phyloP scores from a whole-genome alignment of 2,113 vertebrate species.

The Indicator maculatus region DNA sequence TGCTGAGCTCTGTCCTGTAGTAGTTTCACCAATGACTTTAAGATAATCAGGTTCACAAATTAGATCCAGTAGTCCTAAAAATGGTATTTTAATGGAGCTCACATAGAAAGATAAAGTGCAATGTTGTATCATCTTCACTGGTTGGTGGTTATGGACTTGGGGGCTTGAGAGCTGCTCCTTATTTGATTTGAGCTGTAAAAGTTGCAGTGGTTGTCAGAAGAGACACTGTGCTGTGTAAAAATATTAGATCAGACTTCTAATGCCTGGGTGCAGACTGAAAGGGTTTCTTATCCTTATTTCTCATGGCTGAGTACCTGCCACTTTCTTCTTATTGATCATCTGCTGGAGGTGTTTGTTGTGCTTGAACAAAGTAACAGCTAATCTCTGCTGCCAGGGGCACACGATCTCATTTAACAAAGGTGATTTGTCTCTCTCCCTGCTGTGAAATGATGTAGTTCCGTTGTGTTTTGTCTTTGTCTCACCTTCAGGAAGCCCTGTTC shows the following conservation, averaged over 20 bases:
- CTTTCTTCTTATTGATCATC: not conserved
- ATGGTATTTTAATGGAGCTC: not conserved
- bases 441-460: not conserved
- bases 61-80: not conserved
- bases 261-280: not conserved
- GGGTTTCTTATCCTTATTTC: not conserved
- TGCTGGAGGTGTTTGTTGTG: not conserved
- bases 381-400: not conserved
- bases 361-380: not conserved
- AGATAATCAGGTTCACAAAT: not conserved
- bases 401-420: not conserved
- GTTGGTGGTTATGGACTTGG: not conserved
- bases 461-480: constrained; percentile 57
- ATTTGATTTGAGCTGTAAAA: not conserved
- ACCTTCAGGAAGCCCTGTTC: constrained; percentile 89
- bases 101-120: not conserved
- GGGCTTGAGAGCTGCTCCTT: not conserved
- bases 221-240: not conserved
- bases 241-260: not conserved
- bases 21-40: not conserved
- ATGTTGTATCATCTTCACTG: not conserved
- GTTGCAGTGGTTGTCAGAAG: not conserved
- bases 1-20: not conserved
- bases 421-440: not conserved
- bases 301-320: not conserved